Base-by-base conservation (phyloP, 2,113 vertebrate genomes). In the Cariama cristata region DNA sequence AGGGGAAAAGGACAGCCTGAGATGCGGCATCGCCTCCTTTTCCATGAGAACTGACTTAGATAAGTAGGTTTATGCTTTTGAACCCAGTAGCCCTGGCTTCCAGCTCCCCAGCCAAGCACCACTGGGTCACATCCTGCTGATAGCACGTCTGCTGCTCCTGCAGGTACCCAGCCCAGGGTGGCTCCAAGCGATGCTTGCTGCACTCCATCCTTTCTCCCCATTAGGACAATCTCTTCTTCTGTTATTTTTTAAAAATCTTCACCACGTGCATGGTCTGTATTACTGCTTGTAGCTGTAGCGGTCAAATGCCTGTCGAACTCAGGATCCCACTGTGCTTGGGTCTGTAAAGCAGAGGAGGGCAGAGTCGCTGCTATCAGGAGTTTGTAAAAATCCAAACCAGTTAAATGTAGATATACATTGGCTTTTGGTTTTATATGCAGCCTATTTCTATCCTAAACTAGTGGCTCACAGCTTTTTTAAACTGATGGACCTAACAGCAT, bases 231-330 rank as follows among this genome's bases (percentile, higher is more conserved):
- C n/a, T 77, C 58, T 58, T 58, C 33, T 73, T 72, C 74, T 76
- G 6, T 15, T 60, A 14, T 28, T n/a, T 68, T 47, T 23, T 20
- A 38, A 33, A 76, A 53, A 4, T 20, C n/a, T 58, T 83, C 5
- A 0, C 27, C 26, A 0, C 12, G 14, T 66, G 62, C 5, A 1
- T 35, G 49, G 6, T 62, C 63, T 55, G 4, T 79, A n/a, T 55
- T 64, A 19, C 8, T 21, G 2, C 71, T 88, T 47, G 18, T 38
- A 53, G 35, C 28, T 72, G 10, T 33, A 58, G 33, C 26, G 21
- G 47, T 49, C n/a, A 79, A 49, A 66, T 42, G 19, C 38, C 52
- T 45, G 35, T 12, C 26, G 42, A 9, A 15, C n/a, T 63, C 50
- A 75, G 52, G 53, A 86, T 15, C 77, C 30, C 19, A 4, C 33